These are phyloP conservation scores for Perithous albicinctus DNA, from an alignment of 2,888 invertebrate species.

Conservation along the genomic window DNA sequence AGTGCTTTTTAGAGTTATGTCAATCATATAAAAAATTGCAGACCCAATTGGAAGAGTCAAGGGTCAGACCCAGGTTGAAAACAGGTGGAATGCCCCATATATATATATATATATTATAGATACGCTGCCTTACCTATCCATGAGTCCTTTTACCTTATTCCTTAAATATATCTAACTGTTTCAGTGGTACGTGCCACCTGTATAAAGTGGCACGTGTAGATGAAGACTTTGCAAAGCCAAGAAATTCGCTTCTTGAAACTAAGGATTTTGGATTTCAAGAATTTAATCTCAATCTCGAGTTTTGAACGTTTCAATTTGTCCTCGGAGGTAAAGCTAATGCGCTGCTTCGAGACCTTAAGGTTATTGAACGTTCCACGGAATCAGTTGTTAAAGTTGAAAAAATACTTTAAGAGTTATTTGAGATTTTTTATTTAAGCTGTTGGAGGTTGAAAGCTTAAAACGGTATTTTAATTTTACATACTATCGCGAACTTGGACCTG, in stretches of 20 bases:
- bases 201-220: slow-evolving; percentile 16
- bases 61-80: no score
- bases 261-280: slow-evolving; percentile 36
- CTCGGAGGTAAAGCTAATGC: background rate
- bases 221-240: slow-evolving; percentile 36
- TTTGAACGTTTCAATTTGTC: slow-evolving; percentile 29
- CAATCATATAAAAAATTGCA: no score
- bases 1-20: no score
- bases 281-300: slow-evolving; percentile 30
- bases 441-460: background rate
- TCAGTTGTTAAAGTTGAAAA: background rate
- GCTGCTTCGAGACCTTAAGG: background rate
- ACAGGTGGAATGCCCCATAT: no score
- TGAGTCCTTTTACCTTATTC: slow-evolving; percentile 27
- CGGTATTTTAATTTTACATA: no score
- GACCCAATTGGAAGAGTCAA: no score
- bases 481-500: no score
- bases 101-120: background rate
- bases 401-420: background rate
- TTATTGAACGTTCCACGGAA: background rate
- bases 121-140: background rate
- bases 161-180: slow-evolving; percentile 8
- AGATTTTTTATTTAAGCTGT: background rate
- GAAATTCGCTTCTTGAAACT: slow-evolving; percentile 22
- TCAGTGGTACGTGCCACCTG: background rate